Percentiles rank a stretch among this genome's conserved stretches.
phyloP scores from a whole-genome alignment of 1,140 invertebrate species.

The Idris sp. region DNA sequence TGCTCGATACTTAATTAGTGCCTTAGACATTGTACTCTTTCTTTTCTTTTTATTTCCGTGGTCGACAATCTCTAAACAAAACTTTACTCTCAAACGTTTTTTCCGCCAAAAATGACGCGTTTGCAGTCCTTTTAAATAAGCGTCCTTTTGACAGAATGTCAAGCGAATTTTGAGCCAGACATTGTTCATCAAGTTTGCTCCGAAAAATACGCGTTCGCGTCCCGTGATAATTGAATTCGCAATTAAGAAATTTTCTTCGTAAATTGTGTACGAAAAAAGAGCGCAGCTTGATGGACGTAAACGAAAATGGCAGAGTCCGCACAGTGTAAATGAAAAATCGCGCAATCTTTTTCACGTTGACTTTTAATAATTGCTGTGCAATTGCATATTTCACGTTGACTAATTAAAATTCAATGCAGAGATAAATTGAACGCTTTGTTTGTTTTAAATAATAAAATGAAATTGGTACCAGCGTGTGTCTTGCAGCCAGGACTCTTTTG shows the following conservation, averaged over 20 bases:
- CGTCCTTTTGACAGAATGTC: conserved; percentile 32
- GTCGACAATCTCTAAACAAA: too few relatives aligned
- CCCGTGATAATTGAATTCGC: conserved; percentile 21
- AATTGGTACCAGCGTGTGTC: not conserved
- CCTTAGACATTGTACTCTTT: too few relatives aligned
- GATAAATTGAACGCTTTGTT: conserved; percentile 20
- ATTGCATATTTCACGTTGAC: not conserved
- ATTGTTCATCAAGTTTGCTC: conserved; percentile 26
- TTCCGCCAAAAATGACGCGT: too few relatives aligned
- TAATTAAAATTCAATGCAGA: conserved; percentile 13
- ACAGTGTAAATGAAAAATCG: conserved; percentile 10
- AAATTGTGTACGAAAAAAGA: too few relatives aligned
- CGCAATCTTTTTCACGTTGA: not conserved
- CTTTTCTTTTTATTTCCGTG: too few relatives aligned
- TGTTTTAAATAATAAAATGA: conserved; percentile 3
- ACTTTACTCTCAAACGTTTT: too few relatives aligned
- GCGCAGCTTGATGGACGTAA: not conserved
- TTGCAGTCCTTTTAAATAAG: too few relatives aligned
- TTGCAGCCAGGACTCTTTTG: not conserved
- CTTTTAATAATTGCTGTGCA: conserved; percentile 4
- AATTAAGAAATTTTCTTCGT: conserved; percentile 23
- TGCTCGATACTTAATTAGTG: too few relatives aligned
- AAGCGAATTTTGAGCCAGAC: conserved; percentile 17
- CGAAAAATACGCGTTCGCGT: too few relatives aligned
- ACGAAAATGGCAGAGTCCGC: not conserved